Percentiles rank a stretch among this genome's conserved stretches.
Conservation (phyloP, 2,888 invertebrate genomes). For the Zeuzera pyrina region DNA sequence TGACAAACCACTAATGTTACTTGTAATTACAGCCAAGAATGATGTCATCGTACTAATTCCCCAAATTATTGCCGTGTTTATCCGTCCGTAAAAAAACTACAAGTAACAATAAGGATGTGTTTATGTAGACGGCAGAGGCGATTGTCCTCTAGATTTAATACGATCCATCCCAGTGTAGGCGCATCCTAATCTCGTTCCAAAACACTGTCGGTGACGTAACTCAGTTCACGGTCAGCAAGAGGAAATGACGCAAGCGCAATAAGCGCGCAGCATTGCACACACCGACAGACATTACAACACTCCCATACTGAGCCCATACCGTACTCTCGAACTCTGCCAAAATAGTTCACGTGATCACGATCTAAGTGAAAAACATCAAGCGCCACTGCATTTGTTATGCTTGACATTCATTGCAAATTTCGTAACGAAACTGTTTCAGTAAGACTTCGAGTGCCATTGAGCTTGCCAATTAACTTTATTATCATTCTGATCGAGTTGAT, state of each 20-base stretch:
- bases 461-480: too few species aligned
- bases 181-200: constrained; percentile 51
- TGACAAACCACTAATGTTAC: constrained; percentile 24
- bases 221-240: constrained; percentile 64
- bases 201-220: constrained; percentile 58
- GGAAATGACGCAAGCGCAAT: constrained; percentile 67
- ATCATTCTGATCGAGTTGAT: too few species aligned
- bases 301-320: constrained; percentile 49
- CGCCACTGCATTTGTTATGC: constrained; percentile 2
- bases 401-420: constrained; percentile 2
- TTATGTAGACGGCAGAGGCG: constrained; percentile 20
- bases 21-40: constrained; percentile 27
- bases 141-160: constrained; percentile 34
- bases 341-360: constrained; percentile 36
- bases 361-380: constrained; percentile 3
- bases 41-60: constrained; percentile 31
- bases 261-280: constrained; percentile 42
- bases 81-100: neutral
- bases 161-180: constrained; percentile 32
- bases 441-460: too few species aligned
- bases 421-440: neutral
- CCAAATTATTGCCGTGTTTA: constrained; percentile 17
- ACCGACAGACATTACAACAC: constrained; percentile 9
- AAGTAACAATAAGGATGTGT: neutral
- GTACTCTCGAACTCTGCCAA: constrained; percentile 40